Conservation (phyloP, 2,113 vertebrate genomes). For the Otus sunia region DNA sequence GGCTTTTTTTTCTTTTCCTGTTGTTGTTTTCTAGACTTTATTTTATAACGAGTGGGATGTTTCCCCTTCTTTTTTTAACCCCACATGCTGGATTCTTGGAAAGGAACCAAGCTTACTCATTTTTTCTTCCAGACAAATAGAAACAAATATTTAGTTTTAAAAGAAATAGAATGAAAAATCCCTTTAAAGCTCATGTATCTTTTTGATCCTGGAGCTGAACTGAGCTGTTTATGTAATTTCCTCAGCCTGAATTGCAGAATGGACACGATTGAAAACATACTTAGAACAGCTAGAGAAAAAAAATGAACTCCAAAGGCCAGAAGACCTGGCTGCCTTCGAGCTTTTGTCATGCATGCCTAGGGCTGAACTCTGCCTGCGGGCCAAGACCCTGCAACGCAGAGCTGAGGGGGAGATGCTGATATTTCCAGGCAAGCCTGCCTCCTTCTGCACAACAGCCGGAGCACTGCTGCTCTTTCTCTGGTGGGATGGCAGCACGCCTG, state of each 20-base stretch:
- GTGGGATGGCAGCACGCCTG: background rate
- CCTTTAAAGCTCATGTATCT: background rate
- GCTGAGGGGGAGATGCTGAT: background rate
- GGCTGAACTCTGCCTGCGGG: background rate
- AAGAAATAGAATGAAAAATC: background rate
- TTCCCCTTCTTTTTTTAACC: slow-evolving; percentile 17
- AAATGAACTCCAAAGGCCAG: background rate
- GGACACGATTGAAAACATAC: background rate
- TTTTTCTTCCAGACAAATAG: slow-evolving; percentile 23
- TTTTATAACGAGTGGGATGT: background rate
- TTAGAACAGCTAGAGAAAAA: background rate
- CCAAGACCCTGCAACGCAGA: rapidly evolving
- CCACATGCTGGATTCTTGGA: slow-evolving; percentile 2
- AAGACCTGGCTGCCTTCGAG: background rate
- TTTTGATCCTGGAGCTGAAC: slow-evolving; percentile 7
- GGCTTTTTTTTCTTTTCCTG: slow-evolving; percentile 43
- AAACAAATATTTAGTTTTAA: slow-evolving; percentile 33
- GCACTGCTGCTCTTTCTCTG: background rate
- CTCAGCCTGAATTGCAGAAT: background rate
- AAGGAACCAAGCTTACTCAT: background rate
- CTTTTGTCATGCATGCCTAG: background rate
- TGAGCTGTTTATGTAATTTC: slow-evolving; percentile 32
- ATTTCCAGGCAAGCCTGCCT: background rate
- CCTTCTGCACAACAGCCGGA: background rate
- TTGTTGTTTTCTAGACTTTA: slow-evolving; percentile 7